phyloP scores from a whole-genome alignment of 2,797 vertebrate genomes.

The Rachycentron canadum region DNA sequence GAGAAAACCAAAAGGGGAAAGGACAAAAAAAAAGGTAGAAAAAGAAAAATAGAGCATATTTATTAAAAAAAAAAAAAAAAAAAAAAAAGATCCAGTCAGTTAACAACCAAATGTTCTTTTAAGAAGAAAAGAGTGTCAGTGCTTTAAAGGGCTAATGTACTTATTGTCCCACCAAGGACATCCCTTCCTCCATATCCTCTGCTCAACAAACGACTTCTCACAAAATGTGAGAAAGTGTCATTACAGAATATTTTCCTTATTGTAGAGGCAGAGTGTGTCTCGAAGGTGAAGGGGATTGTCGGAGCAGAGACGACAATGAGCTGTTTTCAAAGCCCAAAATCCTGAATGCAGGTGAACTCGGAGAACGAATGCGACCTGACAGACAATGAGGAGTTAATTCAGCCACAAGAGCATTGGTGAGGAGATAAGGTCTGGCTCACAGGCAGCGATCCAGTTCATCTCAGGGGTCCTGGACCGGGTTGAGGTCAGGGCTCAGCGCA shows the following conservation, averaged over 20 bases:
- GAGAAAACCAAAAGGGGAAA: background rate
- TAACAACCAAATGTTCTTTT: slow-evolving; percentile 11
- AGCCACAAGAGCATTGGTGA: background rate
- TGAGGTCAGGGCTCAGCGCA: background rate
- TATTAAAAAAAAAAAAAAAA: background rate
- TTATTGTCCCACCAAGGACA: slow-evolving; percentile 46
- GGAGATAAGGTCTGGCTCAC: background rate
- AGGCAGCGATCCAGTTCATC: background rate
- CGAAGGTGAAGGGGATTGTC: slow-evolving; percentile 13
- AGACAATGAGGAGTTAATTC: background rate
- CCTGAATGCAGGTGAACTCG: slow-evolving; percentile 3
- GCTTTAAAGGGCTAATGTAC: slow-evolving; percentile 30
- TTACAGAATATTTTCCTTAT: slow-evolving; percentile 11
- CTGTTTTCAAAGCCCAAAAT: background rate
- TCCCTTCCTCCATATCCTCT: background rate
- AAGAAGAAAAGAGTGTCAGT: background rate
- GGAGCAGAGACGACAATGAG: background rate
- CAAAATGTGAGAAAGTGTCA: slow-evolving; percentile 13
- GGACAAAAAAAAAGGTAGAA: background rate
- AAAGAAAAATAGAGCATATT: no score
- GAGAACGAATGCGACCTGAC: background rate
- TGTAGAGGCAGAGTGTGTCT: background rate
- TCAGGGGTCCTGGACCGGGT: background rate
- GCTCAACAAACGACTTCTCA: background rate
- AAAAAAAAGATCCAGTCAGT: slow-evolving; percentile 2